These are phyloP conservation scores for Tanytarsus gracilentus DNA, from an alignment of 2,888 invertebrate species.

Conservation along the genomic window DNA sequence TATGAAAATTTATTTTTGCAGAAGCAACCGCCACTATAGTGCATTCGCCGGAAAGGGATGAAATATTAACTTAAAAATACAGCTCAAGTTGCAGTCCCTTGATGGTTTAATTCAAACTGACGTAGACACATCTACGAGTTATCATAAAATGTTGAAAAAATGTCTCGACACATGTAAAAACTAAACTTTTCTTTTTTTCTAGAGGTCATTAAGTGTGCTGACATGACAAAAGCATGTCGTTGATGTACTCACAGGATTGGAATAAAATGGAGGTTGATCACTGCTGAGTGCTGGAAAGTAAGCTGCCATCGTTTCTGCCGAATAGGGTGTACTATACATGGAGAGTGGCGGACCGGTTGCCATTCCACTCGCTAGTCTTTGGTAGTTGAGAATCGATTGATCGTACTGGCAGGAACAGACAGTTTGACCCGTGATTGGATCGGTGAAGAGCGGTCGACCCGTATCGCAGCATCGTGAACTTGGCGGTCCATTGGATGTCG, in stretches of 20 bases:
- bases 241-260: constrained; percentile 63
- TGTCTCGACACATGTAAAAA: constrained; percentile 27
- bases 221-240: background rate
- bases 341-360: constrained; percentile 64
- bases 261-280: constrained; percentile 78
- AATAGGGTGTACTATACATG: constrained; percentile 73
- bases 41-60: background rate
- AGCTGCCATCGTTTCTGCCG: constrained; percentile 72
- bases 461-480: constrained; percentile 77
- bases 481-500: constrained; percentile 46
- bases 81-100: no score
- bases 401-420: constrained; percentile 88
- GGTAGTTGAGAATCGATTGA: constrained; percentile 51
- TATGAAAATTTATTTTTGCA: constrained; percentile 27
- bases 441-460: constrained; percentile 81
- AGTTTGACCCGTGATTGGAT: constrained; percentile 79
- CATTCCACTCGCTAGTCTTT: constrained; percentile 55
- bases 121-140: no score
- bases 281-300: constrained; percentile 77
- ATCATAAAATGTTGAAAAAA: constrained; percentile 27
- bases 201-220: constrained; percentile 15
- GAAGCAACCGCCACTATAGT: background rate
- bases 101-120: no score
- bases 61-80: no score
- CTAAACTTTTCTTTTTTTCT: background rate